phyloP scores from a whole-genome alignment of 2,888 invertebrate genomes.

The Acronicta aceris region DNA sequence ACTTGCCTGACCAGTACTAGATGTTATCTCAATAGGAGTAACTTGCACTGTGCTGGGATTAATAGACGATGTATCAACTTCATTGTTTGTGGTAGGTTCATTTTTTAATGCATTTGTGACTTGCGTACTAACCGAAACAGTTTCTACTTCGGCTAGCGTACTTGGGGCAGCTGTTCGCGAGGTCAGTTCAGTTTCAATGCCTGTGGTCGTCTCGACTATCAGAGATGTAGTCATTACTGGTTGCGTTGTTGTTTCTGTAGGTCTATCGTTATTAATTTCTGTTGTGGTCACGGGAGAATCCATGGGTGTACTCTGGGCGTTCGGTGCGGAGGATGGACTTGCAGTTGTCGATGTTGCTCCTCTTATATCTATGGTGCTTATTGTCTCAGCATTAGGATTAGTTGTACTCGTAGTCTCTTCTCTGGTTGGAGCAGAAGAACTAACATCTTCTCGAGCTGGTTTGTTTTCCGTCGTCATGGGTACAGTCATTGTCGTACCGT shows the following conservation, averaged over 20 bases:
- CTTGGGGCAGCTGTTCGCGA: conserved; percentile 39
- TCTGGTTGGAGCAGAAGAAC: conserved; percentile 59
- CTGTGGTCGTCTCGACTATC: conserved; percentile 32
- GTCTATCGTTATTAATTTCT: conserved; percentile 38
- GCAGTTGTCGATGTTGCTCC: conserved; percentile 64
- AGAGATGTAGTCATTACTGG: conserved; percentile 12
- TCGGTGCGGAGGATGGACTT: conserved; percentile 66
- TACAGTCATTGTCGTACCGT: conserved; percentile 46
- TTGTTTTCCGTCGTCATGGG: conserved; percentile 59
- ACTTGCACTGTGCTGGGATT: conserved; percentile 43
- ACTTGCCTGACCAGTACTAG: conserved; percentile 24
- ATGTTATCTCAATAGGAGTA: conserved; percentile 33
- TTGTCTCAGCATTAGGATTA: conserved; percentile 74
- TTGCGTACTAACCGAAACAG: conserved; percentile 54
- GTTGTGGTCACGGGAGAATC: conserved; percentile 31
- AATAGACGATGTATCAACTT: conserved; percentile 58
- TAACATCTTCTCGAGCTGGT: conserved; percentile 58
- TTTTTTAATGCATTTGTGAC: conserved; percentile 60
- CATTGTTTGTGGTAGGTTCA: conserved; percentile 66
- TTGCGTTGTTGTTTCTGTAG: conserved; percentile 45
- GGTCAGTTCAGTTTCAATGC: conserved; percentile 14
- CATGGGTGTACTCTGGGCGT: conserved; percentile 65
- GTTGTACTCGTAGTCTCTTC: conserved; percentile 68
- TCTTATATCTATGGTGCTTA: conserved; percentile 62
- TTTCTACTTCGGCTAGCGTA: conserved; percentile 49